phyloP scores from a whole-genome alignment of 64 coral and sea anemone species.

The Stichodactyla helianthus region DNA sequence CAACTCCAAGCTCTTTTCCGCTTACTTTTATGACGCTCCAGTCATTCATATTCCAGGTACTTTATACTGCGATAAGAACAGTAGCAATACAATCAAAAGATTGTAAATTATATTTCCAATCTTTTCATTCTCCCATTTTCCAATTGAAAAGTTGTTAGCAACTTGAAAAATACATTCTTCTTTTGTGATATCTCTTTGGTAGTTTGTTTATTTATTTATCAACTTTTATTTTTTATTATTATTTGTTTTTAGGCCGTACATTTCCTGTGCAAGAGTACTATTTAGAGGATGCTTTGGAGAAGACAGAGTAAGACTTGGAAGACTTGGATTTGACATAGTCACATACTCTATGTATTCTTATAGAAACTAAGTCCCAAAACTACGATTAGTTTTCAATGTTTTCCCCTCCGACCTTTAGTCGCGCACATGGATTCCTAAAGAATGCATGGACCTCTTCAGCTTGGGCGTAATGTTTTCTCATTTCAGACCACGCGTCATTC shows the following conservation, averaged over 20 bases:
- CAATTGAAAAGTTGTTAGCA: neutral
- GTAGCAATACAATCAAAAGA: neutral
- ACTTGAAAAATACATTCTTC: too few relatives aligned
- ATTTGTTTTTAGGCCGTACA: constrained; percentile 52
- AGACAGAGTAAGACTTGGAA: constrained; percentile 33
- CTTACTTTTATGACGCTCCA: constrained; percentile 81
- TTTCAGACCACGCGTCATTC: too few relatives aligned
- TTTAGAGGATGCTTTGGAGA: constrained; percentile 73
- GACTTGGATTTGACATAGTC: neutral
- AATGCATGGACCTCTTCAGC: too few relatives aligned
- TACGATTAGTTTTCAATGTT: too few relatives aligned
- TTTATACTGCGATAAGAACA: neutral
- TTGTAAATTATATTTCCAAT: neutral
- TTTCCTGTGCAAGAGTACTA: constrained; percentile 85
- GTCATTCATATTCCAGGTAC: constrained; percentile 94
- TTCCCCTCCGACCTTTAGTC: too few relatives aligned
- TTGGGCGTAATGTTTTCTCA: too few relatives aligned
- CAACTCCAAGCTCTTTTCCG: constrained; percentile 72
- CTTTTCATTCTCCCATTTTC: neutral
- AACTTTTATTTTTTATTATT: neutral
- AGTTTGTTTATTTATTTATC: neutral
- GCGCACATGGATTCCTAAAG: too few relatives aligned
- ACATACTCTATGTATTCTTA: too few relatives aligned
- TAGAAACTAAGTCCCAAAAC: too few relatives aligned
- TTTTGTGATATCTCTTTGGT: too few relatives aligned